phyloP scores from a whole-genome alignment of 2,888 invertebrate genomes.

The Phaonia tiefii region DNA sequence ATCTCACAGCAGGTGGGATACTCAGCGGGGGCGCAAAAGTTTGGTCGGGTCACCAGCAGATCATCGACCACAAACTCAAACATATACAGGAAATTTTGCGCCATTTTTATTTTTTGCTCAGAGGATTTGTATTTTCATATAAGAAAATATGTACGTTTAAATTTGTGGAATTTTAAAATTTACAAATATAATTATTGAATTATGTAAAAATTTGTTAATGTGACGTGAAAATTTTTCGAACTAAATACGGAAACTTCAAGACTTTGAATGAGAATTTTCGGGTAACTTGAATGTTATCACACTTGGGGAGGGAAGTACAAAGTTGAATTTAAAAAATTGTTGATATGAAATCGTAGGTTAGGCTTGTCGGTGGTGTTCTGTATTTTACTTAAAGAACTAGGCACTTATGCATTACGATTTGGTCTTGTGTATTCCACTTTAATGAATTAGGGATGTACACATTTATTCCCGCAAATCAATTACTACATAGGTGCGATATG shows the following conservation, averaged over 20 bases:
- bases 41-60: conserved; percentile 76
- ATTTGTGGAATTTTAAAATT: conserved; percentile 14
- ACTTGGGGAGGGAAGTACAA: no score
- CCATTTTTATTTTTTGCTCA: conserved; percentile 68
- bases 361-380: no score
- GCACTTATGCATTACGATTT: no score
- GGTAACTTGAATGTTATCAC: no score
- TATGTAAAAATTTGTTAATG: conserved; percentile 24
- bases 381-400: no score
- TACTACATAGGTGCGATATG: no score
- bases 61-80: conserved; percentile 79
- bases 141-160: neutral
- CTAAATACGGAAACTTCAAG: conserved; percentile 16
- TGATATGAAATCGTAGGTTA: no score
- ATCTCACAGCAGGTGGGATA: conserved; percentile 79
- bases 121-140: conserved; percentile 27
- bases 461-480: no score
- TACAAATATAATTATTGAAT: conserved; percentile 57
- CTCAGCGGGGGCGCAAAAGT: conserved; percentile 79
- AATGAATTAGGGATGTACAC: no score
- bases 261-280: conserved; percentile 36
- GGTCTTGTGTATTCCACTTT: no score
- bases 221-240: neutral
- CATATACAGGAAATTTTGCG: conserved; percentile 78
- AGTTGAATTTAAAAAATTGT: no score